Conservation (phyloP, 2,113 vertebrate genomes). For the Mungos mungo region DNA sequence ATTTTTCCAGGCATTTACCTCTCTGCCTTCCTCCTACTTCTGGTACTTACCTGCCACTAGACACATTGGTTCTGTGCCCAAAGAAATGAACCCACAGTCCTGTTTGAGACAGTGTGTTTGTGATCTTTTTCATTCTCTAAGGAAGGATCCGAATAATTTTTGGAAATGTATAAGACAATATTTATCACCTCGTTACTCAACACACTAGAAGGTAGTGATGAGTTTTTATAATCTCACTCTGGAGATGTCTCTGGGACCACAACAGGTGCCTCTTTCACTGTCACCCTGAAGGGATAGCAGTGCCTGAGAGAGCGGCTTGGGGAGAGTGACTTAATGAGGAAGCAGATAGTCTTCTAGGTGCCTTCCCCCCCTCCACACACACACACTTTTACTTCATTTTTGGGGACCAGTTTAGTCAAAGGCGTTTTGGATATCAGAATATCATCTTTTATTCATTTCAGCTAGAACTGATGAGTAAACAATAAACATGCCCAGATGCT, state of each 20-base stretch:
- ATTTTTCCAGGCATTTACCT: background rate
- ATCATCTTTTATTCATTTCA: background rate
- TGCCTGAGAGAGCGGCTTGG: background rate
- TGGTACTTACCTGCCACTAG: background rate
- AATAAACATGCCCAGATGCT: background rate
- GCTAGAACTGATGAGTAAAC: background rate
- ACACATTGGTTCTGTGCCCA: background rate
- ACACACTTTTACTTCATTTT: background rate
- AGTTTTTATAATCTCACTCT: background rate
- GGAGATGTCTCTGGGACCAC: background rate
- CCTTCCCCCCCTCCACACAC: background rate
- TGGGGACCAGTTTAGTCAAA: background rate
- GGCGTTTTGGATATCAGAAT: background rate
- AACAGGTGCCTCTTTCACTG: background rate
- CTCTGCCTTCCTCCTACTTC: background rate
- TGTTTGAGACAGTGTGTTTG: background rate
- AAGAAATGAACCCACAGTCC: background rate
- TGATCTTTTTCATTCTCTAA: background rate
- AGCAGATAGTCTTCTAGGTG: background rate
- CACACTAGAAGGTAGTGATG: background rate
- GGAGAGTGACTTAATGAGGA: background rate
- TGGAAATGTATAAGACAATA: background rate
- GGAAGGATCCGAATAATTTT: background rate
- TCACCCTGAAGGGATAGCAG: background rate
- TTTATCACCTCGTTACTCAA: background rate